phyloP scores from a whole-genome alignment of 2,888 invertebrate genomes.

The Halictus quadricinctus region DNA sequence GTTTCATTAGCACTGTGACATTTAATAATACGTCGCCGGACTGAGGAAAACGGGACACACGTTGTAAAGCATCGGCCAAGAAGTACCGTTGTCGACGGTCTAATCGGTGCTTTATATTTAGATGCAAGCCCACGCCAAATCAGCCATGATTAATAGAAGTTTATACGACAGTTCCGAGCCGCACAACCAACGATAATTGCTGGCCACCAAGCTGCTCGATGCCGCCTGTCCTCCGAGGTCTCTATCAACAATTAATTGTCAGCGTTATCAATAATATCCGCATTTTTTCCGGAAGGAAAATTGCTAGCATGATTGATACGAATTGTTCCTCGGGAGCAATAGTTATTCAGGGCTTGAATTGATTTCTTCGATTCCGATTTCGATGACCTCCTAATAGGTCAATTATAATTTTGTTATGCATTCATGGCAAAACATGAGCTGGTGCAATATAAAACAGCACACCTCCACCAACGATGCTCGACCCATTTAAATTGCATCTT shows the following conservation, averaged over 20 bases:
- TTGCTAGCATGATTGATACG: not conserved
- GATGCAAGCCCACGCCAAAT: slow-evolving; percentile 47
- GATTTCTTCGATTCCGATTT: too few species aligned
- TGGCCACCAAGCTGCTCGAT: not conserved
- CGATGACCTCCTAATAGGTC: too few species aligned
- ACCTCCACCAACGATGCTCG: not conserved
- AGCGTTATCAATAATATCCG: not conserved
- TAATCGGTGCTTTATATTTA: slow-evolving; percentile 56
- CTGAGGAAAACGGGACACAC: not conserved
- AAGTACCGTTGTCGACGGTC: slow-evolving; percentile 37
- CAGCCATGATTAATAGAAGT: slow-evolving; percentile 55
- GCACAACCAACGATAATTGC: slow-evolving; percentile 38
- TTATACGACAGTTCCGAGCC: slow-evolving; percentile 8
- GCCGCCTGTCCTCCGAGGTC: not conserved
- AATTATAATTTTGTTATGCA: too few species aligned
- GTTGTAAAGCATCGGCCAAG: slow-evolving; percentile 33
- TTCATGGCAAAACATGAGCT: too few species aligned
- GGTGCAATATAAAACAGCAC: too few species aligned
- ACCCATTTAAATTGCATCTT: not conserved
- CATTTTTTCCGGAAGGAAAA: not conserved
- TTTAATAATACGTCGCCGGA: slow-evolving; percentile 45
- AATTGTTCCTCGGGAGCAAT: not conserved
- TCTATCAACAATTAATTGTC: not conserved
- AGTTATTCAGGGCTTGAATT: too few species aligned
- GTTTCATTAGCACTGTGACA: slow-evolving; percentile 42